Conservation (phyloP, 2,797 vertebrate species). For the Centroberyx gerrardi region DNA sequence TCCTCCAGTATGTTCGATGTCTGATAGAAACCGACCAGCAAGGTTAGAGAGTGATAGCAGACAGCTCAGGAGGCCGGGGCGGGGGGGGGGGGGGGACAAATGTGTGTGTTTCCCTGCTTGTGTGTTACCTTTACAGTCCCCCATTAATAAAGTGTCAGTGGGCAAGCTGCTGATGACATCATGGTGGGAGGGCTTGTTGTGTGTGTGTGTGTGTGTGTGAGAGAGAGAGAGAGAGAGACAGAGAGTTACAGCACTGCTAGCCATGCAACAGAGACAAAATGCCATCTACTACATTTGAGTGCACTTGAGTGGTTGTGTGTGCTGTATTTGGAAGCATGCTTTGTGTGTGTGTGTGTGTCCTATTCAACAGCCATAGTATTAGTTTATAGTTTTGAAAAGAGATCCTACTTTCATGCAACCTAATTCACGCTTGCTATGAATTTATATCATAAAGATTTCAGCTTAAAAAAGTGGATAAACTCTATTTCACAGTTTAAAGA, state of each 20-base stretch:
- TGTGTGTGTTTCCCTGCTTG: conserved; percentile 39
- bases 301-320: conserved; percentile 10
- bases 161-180: conserved; percentile 68
- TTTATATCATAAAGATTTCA: conserved; percentile 15
- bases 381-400: neutral
- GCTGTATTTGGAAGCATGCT: conserved; percentile 1
- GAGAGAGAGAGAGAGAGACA: conserved; percentile 11
- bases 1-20: conserved; percentile 17
- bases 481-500: neutral
- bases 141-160: conserved; percentile 72
- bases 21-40: conserved; percentile 8
- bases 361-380: too few species aligned
- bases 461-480: conserved; percentile 23
- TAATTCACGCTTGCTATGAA: conserved; percentile 1
- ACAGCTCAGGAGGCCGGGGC: conserved; percentile 40
- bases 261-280: conserved; percentile 33
- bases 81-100: conserved; percentile 25
- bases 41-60: conserved; percentile 51
- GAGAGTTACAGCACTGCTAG: neutral
- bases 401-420: neutral
- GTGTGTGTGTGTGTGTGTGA: conserved; percentile 14
- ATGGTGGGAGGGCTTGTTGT: conserved; percentile 32
- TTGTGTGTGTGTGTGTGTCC: neutral
- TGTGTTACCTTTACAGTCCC: conserved; percentile 59
- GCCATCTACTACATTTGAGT: conserved; percentile 32